Percentiles rank a stretch among this genome's conserved stretches.
phyloP scores from a whole-genome alignment of 1,140 invertebrate species.

The Holotrichia oblita region DNA sequence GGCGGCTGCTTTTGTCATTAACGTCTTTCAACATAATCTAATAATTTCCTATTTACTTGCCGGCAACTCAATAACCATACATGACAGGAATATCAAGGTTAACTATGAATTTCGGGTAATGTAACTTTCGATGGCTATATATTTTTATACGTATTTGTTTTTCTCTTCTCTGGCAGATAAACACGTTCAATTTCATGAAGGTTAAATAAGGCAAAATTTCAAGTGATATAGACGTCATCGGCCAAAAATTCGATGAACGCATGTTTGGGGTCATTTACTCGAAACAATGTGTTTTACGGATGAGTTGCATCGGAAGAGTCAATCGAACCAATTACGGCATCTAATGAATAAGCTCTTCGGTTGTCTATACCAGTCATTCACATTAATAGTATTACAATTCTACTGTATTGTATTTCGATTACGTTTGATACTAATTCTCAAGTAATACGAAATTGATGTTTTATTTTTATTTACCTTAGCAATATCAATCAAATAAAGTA shows the following conservation, averaged over 20 bases:
- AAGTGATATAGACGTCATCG: background rate
- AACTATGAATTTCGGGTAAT: background rate
- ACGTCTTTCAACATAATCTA: background rate
- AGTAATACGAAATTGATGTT: no score
- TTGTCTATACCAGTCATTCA: background rate
- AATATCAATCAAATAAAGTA: no score
- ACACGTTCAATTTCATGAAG: background rate
- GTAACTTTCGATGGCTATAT: background rate
- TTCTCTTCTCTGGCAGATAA: background rate
- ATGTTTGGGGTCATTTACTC: conserved; percentile 25
- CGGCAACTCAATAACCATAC: background rate
- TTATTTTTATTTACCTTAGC: no score
- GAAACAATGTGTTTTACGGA: conserved; percentile 10
- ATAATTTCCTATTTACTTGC: background rate
- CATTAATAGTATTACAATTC: background rate
- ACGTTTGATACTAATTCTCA: no score
- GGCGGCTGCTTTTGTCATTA: background rate
- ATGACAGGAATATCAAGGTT: conserved; percentile 16
- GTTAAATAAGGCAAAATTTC: background rate
- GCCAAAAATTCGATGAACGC: conserved; percentile 23
- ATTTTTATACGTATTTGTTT: background rate
- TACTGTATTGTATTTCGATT: background rate
- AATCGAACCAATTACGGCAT: conserved; percentile 15
- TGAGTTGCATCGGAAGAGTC: conserved; percentile 11
- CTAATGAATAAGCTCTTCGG: background rate